A percentile compares a stretch with the other conserved stretches of the same genome.
Conservation (phyloP, 2,797 vertebrate genomes). For the Acomys russatus region DNA sequence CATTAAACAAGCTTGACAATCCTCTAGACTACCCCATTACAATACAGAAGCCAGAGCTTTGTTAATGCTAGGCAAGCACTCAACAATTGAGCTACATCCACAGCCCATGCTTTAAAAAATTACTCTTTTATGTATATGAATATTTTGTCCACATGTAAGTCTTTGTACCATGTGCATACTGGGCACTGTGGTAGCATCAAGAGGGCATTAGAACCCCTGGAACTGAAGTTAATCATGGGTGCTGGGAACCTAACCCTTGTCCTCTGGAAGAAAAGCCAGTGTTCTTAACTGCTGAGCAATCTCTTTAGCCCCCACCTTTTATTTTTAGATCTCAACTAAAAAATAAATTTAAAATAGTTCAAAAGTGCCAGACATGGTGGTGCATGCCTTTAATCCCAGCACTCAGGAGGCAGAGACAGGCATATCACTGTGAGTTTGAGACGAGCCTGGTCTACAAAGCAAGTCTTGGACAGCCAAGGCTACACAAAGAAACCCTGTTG, state of each 20-base stretch:
- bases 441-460: too few relatives aligned
- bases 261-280: not conserved
- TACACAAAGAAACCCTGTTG: too few relatives aligned
- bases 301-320: not conserved
- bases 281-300: not conserved
- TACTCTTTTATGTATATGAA: not conserved
- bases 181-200: not conserved
- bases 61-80: not conserved
- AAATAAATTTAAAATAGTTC: not conserved
- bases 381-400: too few relatives aligned
- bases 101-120: not conserved
- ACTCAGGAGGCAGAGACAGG: too few relatives aligned
- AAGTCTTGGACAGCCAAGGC: too few relatives aligned
- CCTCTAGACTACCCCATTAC: too few relatives aligned
- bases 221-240: not conserved
- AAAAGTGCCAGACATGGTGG: too few relatives aligned
- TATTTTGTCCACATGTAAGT: not conserved
- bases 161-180: not conserved
- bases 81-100: not conserved
- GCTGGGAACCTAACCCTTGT: not conserved
- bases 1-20: not conserved
- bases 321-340: not conserved
- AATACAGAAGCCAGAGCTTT: not conserved
- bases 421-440: too few relatives aligned
- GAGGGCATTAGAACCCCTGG: not conserved